Conservation (phyloP, 2,888 invertebrate genomes). For the Calameuta filiformis region DNA sequence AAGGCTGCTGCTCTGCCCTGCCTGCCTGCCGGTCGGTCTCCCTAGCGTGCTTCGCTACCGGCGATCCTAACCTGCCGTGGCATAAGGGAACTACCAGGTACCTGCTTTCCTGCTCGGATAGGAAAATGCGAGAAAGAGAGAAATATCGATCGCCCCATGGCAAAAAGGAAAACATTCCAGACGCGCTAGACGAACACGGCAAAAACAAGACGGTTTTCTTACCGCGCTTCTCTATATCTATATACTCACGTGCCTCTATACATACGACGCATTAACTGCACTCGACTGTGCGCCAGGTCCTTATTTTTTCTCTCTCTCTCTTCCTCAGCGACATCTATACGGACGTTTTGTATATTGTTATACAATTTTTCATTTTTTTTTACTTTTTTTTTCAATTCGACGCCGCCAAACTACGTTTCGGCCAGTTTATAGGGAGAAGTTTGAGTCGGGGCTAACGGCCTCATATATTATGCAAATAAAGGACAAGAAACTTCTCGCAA, state of each 20-base stretch:
- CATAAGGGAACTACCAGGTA: background rate
- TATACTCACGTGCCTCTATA: background rate
- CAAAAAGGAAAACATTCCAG: background rate
- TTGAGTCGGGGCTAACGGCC: background rate
- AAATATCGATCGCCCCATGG: background rate
- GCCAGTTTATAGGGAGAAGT: background rate
- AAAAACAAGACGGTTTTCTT: background rate
- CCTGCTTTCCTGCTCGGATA: background rate
- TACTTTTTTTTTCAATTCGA: background rate
- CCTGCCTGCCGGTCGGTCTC: background rate
- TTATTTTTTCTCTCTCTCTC: background rate
- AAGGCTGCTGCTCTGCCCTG: background rate
- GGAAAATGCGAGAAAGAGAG: background rate
- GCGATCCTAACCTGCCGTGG: background rate
- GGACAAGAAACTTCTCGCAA: background rate
- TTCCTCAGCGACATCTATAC: background rate
- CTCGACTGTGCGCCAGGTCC: background rate
- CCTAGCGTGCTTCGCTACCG: background rate
- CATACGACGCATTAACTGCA: background rate
- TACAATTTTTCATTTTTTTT: background rate
- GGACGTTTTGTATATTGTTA: background rate
- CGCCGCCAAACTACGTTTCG: background rate
- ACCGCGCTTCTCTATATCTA: background rate
- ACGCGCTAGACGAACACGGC: background rate
- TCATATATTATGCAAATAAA: slow-evolving; percentile 7